A percentile compares a stretch with the other conserved stretches of the same genome.
Conservation (phyloP, 2,797 vertebrate species). For the Anniella stebbinsi region DNA sequence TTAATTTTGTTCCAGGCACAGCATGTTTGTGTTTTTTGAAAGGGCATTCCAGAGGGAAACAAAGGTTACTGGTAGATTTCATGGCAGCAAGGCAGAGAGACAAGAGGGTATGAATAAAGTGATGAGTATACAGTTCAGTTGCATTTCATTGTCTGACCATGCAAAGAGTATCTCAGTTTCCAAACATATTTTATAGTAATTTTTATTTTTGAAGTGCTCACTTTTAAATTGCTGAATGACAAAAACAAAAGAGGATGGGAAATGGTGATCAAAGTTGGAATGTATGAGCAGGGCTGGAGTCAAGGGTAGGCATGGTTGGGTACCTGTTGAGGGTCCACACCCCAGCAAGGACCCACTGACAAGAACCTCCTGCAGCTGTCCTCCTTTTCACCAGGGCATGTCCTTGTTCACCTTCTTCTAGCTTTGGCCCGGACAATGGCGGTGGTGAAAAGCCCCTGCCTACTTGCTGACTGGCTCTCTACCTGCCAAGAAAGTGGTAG, state of each 20-base stretch:
- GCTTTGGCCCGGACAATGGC: no score
- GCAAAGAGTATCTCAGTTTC: neutral
- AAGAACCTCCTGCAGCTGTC: no score
- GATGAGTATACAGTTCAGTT: neutral
- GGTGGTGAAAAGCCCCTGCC: no score
- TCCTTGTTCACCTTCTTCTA: no score
- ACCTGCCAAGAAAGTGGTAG: no score
- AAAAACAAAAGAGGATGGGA: neutral
- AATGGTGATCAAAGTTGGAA: neutral
- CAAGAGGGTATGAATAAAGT: neutral
- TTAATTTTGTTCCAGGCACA: slow-evolving; percentile 34
- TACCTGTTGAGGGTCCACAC: no score
- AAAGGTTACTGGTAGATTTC: slow-evolving; percentile 21
- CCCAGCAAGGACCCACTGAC: no score
- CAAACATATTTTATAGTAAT: neutral
- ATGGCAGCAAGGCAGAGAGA: slow-evolving; percentile 13
- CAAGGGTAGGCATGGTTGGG: no score
- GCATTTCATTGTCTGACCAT: neutral
- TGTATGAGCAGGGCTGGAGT: neutral
- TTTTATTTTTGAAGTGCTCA: neutral
- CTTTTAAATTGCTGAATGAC: neutral
- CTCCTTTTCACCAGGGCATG: no score
- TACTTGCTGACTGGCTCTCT: no score
- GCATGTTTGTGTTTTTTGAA: neutral
- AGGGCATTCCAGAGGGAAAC: slow-evolving; percentile 38